Evolutionary conservation across 2,797 vertebrate species (phyloP), one percentile per base, ranked within the genome.

Genomic region (Australoheros facetus): DNA sequence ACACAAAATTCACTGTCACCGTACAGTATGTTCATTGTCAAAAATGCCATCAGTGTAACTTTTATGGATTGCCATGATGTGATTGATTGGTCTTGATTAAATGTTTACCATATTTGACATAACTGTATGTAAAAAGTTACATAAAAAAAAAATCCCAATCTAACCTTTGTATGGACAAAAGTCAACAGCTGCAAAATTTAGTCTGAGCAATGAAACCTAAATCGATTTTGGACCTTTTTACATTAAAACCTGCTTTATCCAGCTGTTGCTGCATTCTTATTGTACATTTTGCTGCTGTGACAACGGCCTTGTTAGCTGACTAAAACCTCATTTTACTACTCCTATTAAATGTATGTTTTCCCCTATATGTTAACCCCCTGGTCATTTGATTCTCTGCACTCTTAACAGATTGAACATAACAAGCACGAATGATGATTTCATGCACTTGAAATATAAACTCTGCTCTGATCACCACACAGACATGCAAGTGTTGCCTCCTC

Each of bases 381-480:
- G 73, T 77, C 71, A 78, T 77, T 9, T 64, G 72, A 64, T 71
- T 37, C 78, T 81, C 69, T 71, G 51, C 54, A 28, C 77, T 77
- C 79, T 85, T 83, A 86, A 81, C 76, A 84, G 66, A 90, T 76
- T 89, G 89, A 88, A 83, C 76, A 84, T 75, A 77, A 84, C 81
- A 90, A 88, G 75, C 79, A 82, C 3, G 51, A 86, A 76, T 82
- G 66, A 87, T 82, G 73, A 89, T 85, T 89, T 88, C 60, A 81
- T 76, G 54, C 82, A 80, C 89, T 91, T 80, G 78, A 93, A 91
- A 82, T 48, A 73, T 77, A 88, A 90, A 85, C 92, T 87, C 72
- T 91, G 88, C 75, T 91, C 85, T 78, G 88, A 90, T 89, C 79
- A 81, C 79, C 83, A 56, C 83, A 85, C 82, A 78, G 73, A 85